A percentile compares a stretch with the other conserved stretches of the same genome.
Evolutionary conservation across 2,113 vertebrate species (phyloP).

Genomic region (Erythrolamprus reginae): DNA sequence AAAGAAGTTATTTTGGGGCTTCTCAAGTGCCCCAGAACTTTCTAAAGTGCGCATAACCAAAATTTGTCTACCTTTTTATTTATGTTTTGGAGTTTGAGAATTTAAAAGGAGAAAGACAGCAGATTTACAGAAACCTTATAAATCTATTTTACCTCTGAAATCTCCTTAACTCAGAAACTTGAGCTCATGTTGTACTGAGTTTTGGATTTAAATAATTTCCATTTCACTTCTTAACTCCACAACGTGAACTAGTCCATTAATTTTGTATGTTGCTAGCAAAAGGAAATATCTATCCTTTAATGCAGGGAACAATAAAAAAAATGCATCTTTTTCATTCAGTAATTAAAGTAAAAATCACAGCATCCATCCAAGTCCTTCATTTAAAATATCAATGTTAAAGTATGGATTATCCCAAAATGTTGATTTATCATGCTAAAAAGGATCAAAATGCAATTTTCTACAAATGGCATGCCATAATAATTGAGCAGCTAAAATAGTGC

Average conservation of each 20-base stretch:
- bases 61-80: background rate
- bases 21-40: background rate
- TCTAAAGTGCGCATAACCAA: background rate
- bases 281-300: background rate
- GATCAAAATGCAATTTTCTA: background rate
- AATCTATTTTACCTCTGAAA: background rate
- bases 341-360: background rate
- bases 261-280: background rate
- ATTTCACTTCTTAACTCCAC: background rate
- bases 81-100: background rate
- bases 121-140: background rate
- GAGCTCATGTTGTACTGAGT: background rate
- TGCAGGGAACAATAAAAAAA: background rate
- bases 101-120: background rate
- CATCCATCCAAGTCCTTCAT: background rate
- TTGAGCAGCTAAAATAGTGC: background rate
- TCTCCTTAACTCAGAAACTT: background rate
- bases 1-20: background rate
- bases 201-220: background rate
- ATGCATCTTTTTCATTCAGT: background rate
- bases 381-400: background rate
- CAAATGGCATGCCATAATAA: background rate
- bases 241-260: background rate
- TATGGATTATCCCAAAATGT: background rate
- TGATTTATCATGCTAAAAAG: background rate